Conservation (phyloP, 2,888 invertebrate species). For the Hermodice carunculata region DNA sequence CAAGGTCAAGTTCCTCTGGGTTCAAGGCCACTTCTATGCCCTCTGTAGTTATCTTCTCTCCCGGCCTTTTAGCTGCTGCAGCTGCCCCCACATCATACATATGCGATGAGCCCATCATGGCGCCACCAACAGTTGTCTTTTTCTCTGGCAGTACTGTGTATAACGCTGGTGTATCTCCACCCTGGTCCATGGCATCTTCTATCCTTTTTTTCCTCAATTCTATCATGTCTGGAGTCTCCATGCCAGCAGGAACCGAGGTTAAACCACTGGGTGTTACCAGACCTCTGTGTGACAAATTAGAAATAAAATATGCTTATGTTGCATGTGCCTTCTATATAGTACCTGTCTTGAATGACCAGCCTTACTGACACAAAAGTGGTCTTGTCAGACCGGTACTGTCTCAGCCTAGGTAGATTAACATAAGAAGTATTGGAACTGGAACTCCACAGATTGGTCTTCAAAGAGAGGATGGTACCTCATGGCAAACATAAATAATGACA, state of each 20-base stretch:
- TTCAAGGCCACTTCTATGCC: conserved; percentile 93
- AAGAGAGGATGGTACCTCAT: too few species aligned
- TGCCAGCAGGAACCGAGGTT: conserved; percentile 89
- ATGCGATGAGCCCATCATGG: conserved; percentile 96
- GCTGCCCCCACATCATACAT: conserved; percentile 86
- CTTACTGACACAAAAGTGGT: too few species aligned
- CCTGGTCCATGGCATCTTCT: conserved; percentile 94
- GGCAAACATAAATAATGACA: too few species aligned
- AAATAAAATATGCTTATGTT: conserved; percentile 3
- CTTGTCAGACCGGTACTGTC: too few species aligned
- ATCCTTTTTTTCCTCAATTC: conserved; percentile 97
- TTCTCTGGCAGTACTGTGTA: conserved; percentile 97
- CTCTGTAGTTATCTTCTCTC: conserved; percentile 57
- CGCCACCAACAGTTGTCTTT: conserved; percentile 79
- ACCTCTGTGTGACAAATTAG: conserved; percentile 49
- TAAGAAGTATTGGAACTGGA: too few species aligned
- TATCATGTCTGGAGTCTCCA: conserved; percentile 99
- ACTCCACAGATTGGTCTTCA: too few species aligned
- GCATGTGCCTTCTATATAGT: not conserved
- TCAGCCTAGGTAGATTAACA: too few species aligned
- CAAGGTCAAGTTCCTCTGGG: conserved; percentile 96
- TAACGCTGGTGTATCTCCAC: conserved; percentile 94
- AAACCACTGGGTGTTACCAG: conserved; percentile 95
- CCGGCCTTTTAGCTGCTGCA: conserved; percentile 59
- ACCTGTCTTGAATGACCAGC: conserved; percentile 13